Base-by-base conservation (phyloP, 2,888 invertebrate species). In the Zootermopsis nevadensis region DNA sequence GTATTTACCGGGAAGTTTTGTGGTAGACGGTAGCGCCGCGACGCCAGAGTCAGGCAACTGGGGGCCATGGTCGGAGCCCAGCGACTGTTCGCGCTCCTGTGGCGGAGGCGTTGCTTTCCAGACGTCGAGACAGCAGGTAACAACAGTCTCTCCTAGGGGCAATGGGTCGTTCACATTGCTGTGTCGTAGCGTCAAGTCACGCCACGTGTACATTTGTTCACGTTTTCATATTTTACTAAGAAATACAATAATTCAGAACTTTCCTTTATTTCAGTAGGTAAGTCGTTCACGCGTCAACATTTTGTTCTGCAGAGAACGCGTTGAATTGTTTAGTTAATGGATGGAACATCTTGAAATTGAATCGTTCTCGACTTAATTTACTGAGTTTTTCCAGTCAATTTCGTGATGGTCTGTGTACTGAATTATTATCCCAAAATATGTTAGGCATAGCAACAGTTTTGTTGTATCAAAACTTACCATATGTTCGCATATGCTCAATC, bases 81-180 rank as follows among this genome's bases (percentile, higher is more conserved):
- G 95, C 38, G 92, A 94, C 82, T 99, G 99, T 90, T 97, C 98
- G 7, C 92, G 97, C 85, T 93, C 96, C 31, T 99, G 99, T 88
- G 99, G 98, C 0, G 97, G 97, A 24, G 99, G 99, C 81, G 97
- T 98, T 33, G 94, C 97, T 85, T 94, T 93, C 87, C 97, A 98
- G 90, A 93, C 93, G 97, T 89, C 90, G 92, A 84, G 91, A 92
- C 86, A 85, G 91, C 86, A 92, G 91, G 94, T 94, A 89, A 90
- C 60, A n/a, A 27, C 1, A 27, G 27, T 48, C n/a, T 24, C 24
- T 66, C 7, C 24, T n/a, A 66, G 24, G n/a, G 27, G 66, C 66
- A 66, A 24, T 15, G 48, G 48, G 48, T 3, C n/a, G 27, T 60
- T 6, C 6, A 60, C 60, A 60, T 48, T 48, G 3, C n/a, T n/a